A percentile compares a stretch with the other conserved stretches of the same genome.
These are phyloP conservation scores for Netelia fuscicornis DNA, from an alignment of 2,888 invertebrate species.

Conservation along the genomic window DNA sequence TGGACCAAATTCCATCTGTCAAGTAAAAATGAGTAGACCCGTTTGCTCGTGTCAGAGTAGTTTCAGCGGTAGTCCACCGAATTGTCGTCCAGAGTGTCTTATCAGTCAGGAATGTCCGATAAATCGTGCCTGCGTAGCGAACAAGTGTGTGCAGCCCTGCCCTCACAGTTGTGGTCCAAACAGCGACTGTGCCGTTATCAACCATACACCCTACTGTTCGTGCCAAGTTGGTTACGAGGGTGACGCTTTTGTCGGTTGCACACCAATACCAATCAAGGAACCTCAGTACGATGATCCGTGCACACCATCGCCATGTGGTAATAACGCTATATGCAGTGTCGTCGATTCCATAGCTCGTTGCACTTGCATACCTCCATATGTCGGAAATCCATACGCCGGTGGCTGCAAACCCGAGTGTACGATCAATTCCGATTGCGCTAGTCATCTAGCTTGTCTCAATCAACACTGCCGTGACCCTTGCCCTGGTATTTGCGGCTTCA, in stretches of 20 bases:
- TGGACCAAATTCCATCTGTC: constrained; percentile 93
- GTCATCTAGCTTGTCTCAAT: constrained; percentile 91
- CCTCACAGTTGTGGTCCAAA: constrained; percentile 91
- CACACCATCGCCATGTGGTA: constrained; percentile 92
- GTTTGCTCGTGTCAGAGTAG: constrained; percentile 93
- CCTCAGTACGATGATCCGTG: constrained; percentile 88
- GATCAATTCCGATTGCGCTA: constrained; percentile 92
- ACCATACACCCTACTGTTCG: constrained; percentile 93
- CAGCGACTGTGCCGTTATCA: constrained; percentile 88
- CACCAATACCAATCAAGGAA: constrained; percentile 84
- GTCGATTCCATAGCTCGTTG: constrained; percentile 90
- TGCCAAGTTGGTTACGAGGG: constrained; percentile 92
- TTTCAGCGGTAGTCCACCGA: constrained; percentile 93
- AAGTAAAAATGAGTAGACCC: constrained; percentile 91
- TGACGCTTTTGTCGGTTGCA: constrained; percentile 94
- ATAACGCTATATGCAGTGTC: constrained; percentile 92
- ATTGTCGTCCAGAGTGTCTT: constrained; percentile 93
- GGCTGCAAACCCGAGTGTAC: constrained; percentile 95
- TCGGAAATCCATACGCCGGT: constrained; percentile 91
- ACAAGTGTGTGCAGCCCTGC: constrained; percentile 94
- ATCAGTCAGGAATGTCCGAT: constrained; percentile 93
- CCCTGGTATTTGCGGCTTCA: constrained; percentile 92
- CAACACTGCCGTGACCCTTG: constrained; percentile 95
- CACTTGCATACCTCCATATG: constrained; percentile 94
- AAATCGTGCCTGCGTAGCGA: constrained; percentile 92